Conservation (phyloP, 2,113 vertebrate species). For the Podarcis cretensis region DNA sequence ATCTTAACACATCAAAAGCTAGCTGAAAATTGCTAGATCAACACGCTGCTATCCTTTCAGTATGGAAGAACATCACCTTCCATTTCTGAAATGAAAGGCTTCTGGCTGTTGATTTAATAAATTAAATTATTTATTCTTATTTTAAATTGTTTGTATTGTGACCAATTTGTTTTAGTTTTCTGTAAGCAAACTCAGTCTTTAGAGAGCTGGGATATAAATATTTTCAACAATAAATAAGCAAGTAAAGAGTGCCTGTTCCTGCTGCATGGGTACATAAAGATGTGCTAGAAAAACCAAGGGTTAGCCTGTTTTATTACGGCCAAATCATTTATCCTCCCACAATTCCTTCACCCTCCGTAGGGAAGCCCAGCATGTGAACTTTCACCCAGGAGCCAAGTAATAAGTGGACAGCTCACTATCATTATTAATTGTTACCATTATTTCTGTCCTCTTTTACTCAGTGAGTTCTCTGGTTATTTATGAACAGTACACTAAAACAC, state of each 20-base stretch:
- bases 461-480: not conserved
- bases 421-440: not conserved
- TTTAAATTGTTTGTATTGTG: too few relatives aligned
- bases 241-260: not conserved
- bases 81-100: too few relatives aligned
- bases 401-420: not conserved
- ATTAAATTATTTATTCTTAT: too few relatives aligned
- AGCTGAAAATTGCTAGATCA: too few relatives aligned
- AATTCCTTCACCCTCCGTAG: not conserved
- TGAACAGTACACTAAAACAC: not conserved
- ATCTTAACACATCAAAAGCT: too few relatives aligned
- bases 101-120: too few relatives aligned
- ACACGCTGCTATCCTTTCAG: too few relatives aligned
- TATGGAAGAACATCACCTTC: too few relatives aligned
- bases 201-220: not conserved
- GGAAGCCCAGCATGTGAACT: not conserved
- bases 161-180: not conserved
- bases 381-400: not conserved
- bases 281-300: not conserved
- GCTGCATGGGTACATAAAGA: not conserved
- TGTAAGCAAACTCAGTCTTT: not conserved
- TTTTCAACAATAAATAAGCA: not conserved
- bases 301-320: not conserved
- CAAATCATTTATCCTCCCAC: not conserved
- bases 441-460: not conserved